Conservation (phyloP, 2,797 vertebrate genomes). For the Chaenodraco wilsoni region DNA sequence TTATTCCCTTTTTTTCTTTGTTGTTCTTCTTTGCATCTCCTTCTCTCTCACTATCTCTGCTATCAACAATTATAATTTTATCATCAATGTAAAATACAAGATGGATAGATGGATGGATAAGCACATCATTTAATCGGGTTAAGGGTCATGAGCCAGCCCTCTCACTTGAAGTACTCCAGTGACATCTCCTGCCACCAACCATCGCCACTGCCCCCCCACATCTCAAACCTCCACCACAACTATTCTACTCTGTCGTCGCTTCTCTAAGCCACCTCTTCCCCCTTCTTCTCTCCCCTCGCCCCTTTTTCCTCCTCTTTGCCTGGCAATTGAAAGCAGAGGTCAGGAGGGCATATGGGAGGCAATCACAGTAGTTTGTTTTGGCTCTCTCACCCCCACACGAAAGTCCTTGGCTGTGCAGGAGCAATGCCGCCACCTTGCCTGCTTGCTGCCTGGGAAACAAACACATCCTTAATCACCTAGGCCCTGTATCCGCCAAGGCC, state of each 20-base stretch:
- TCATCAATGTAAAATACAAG: conserved; percentile 39
- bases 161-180: conserved; percentile 23
- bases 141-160: too few species aligned
- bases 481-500: conserved; percentile 71
- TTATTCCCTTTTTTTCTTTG: conserved; percentile 34
- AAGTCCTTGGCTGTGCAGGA: conserved; percentile 73
- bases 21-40: neutral
- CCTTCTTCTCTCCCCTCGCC: conserved; percentile 50
- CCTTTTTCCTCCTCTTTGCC: conserved; percentile 60
- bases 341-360: conserved; percentile 79
- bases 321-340: conserved; percentile 80
- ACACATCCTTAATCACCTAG: conserved; percentile 80
- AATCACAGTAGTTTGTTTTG: conserved; percentile 84
- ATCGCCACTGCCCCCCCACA: neutral
- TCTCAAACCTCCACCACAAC: conserved; percentile 49
- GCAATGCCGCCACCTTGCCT: conserved; percentile 78
- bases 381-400: conserved; percentile 68
- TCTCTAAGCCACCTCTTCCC: conserved; percentile 41
- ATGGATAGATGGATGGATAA: conserved; percentile 33
- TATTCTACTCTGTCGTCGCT: conserved; percentile 17
- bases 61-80: conserved; percentile 37
- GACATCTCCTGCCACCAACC: conserved; percentile 48
- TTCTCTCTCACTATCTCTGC: conserved; percentile 7
- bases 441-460: conserved; percentile 80
- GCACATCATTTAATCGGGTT: neutral